These are phyloP conservation scores for Platyura marginata DNA, from an alignment of 1,140 invertebrate genomes.

Conservation along the genomic window DNA sequence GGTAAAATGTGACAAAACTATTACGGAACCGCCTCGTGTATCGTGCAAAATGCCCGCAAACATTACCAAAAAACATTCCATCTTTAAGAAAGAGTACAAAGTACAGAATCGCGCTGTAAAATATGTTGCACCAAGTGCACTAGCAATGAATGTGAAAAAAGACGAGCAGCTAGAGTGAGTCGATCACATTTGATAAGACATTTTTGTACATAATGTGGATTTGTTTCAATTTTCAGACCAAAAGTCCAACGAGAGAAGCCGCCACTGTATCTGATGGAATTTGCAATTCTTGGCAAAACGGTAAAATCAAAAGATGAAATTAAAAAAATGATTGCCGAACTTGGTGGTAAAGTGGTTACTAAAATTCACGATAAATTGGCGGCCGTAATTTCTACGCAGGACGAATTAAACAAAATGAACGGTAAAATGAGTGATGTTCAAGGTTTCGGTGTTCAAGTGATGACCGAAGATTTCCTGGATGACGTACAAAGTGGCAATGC, in stretches of 20 bases:
- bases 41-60: conserved; percentile 53
- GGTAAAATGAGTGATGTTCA: conserved; percentile 47
- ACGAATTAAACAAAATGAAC: conserved; percentile 47
- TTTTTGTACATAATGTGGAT: conserved; percentile 2
- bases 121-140: conserved; percentile 28
- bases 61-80: conserved; percentile 35
- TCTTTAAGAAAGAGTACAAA: conserved; percentile 48
- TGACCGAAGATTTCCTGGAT: conserved; percentile 63
- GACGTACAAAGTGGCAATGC: conserved; percentile 35
- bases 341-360: conserved; percentile 54
- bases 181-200: conserved; percentile 6
- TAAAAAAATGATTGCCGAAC: conserved; percentile 44
- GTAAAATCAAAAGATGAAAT: conserved; percentile 37
- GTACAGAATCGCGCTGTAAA: conserved; percentile 40
- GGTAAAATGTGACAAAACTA: conserved; percentile 66
- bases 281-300: conserved; percentile 49
- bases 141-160: conserved; percentile 29
- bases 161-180: conserved; percentile 25
- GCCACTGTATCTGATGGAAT: conserved; percentile 61
- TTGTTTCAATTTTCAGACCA: conserved; percentile 24
- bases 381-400: conserved; percentile 55
- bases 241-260: conserved; percentile 35
- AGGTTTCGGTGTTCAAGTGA: conserved; percentile 53
- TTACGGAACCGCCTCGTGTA: conserved; percentile 52
- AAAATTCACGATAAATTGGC: conserved; percentile 45